phyloP scores from a whole-genome alignment of 2,113 vertebrate genomes.

The Ameiurus melas region DNA sequence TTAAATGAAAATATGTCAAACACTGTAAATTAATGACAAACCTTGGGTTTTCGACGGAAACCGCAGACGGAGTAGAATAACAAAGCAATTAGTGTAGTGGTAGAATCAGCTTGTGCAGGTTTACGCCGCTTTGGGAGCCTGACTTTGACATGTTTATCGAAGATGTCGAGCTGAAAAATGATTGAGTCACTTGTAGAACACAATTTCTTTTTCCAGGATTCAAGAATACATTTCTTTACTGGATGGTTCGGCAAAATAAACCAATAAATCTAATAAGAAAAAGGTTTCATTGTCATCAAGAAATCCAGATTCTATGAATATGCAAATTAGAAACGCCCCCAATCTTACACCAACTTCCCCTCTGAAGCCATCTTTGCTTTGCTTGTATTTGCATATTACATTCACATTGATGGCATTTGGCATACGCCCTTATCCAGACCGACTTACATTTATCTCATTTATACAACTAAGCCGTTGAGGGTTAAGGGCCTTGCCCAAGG shows the following conservation, averaged over 20 bases:
- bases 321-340: background rate
- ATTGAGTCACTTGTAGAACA: background rate
- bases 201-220: background rate
- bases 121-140: background rate
- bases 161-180: background rate
- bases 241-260: background rate
- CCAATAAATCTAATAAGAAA: background rate
- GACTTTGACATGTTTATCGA: background rate
- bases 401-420: background rate
- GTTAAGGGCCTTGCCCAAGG: no score
- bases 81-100: slow-evolving; percentile 40
- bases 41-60: slow-evolving; percentile 58
- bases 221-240: background rate
- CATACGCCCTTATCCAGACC: no score
- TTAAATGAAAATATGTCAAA: slow-evolving; percentile 67
- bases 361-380: background rate
- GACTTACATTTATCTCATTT: no score
- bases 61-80: slow-evolving; percentile 33
- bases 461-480: no score
- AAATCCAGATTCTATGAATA: background rate
- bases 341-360: background rate
- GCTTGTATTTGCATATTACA: background rate
- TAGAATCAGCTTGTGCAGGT: background rate
- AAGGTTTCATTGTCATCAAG: background rate
- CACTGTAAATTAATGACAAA: slow-evolving; percentile 69